Conservation (phyloP, 30 jellyfish, hydroid and myxozoan species). For the Aurelia aurita complex sp. Pacific region DNA sequence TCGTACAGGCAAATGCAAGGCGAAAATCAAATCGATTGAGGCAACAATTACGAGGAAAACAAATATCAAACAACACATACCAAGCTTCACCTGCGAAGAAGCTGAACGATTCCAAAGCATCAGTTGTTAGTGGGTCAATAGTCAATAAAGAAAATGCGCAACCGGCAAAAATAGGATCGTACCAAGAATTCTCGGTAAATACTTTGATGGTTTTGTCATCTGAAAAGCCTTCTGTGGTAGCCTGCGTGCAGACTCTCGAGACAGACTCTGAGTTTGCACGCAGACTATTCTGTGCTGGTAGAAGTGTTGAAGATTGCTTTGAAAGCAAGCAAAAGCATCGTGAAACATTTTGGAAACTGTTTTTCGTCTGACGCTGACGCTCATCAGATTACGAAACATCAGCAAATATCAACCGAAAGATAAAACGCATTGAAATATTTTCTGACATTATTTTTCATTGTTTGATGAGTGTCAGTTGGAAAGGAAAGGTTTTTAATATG, state of each 20-base stretch:
- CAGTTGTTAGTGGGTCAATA: slow-evolving; percentile 51
- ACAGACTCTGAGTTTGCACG: neutral
- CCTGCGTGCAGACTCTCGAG: neutral
- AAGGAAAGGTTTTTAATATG: too few species aligned
- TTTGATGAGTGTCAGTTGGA: too few species aligned
- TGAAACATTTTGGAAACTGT: too few species aligned
- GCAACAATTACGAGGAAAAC: slow-evolving; percentile 35
- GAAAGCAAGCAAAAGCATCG: too few species aligned
- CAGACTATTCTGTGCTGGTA: too few species aligned
- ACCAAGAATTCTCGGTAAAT: slow-evolving; percentile 70
- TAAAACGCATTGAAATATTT: too few species aligned
- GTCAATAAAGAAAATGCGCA: slow-evolving; percentile 39
- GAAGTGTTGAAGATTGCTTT: too few species aligned
- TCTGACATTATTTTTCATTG: too few species aligned
- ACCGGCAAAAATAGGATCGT: slow-evolving; percentile 61
- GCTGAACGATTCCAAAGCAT: slow-evolving; percentile 24
- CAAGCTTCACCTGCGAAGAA: slow-evolving; percentile 54
- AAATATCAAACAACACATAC: slow-evolving; percentile 14
- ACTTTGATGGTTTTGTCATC: neutral
- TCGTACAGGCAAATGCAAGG: slow-evolving; percentile 35
- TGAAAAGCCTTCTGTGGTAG: neutral
- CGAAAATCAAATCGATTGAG: slow-evolving; percentile 52
- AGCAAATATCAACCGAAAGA: too few species aligned
- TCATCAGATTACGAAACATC: too few species aligned
- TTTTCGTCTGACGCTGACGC: too few species aligned